Base-by-base conservation (phyloP, 1,140 invertebrate species). In the Carcinoscorpius rotundicauda region DNA sequence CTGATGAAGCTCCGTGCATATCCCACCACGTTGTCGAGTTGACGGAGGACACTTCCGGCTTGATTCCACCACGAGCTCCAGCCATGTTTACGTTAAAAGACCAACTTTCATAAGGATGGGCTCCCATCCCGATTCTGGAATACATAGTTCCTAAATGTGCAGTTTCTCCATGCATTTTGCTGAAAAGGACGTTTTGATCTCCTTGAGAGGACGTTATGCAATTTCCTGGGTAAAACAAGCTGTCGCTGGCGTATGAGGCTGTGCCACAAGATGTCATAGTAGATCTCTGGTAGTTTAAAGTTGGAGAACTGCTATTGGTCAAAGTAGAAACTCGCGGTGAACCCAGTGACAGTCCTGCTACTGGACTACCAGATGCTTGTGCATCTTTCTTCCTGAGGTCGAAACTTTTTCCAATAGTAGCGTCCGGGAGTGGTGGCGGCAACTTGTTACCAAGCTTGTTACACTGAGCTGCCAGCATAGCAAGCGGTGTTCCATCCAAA, bases 391-490 rank as follows among this genome's bases (percentile, higher is more conserved):
- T 97, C 94, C 94, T 97, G 0, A 94, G 93, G 76, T 97, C 92
- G 75, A 98, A 98, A 49, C 93, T 93, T 79, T 98, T 98, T 56
- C 93, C 94, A 3, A 97, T 92, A 1, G 93, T 93, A 1, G 93
- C 93, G 76, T 97, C 93, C 0, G 93, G 93, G 64, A 98, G 77
- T 4, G 93, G 93, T 55, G 95, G 93, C 5, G 93, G 93, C 67
- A 90, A 94, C 79, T 95, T 96, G 76, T 84, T 93, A 70, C 87
- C 93, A 66, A 98, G 82, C 78, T 97, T 97, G 83, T 95, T 97
- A 79, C 94, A 98, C 79, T 97, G 94, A 4, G 95, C 95, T 60
- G 94, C 93, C 71, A 98, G 79, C 93, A 97, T 97, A 63, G 94
- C 94, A 75, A 98, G 78, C 6, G 95, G 95, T 66, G 93, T 97